A percentile compares a stretch with the other conserved stretches of the same genome.
phyloP scores from a whole-genome alignment of 2,113 vertebrate genomes.

The Datnioides undecimradiatus region DNA sequence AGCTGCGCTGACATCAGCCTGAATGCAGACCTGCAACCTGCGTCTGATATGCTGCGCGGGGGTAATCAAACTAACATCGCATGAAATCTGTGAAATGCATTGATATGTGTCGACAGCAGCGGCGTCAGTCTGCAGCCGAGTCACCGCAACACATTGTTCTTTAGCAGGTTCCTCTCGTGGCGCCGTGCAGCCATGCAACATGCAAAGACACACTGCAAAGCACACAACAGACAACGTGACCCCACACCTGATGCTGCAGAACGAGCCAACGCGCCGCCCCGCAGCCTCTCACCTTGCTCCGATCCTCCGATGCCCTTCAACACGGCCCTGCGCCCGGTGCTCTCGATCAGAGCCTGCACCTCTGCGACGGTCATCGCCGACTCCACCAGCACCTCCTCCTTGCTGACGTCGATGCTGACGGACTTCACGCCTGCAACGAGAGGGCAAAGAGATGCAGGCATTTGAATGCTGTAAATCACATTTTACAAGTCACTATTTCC shows the following conservation, averaged over 20 bases:
- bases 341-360: conserved; percentile 88
- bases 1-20: background rate
- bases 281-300: conserved; percentile 72
- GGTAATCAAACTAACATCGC: background rate
- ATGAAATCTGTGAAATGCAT: too few relatives aligned
- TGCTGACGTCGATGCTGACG: conserved; percentile 82
- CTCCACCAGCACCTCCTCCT: conserved; percentile 89
- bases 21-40: background rate
- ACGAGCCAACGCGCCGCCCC: too few relatives aligned
- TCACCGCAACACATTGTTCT: background rate
- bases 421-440: conserved; percentile 85
- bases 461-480: too few relatives aligned
- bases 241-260: too few relatives aligned
- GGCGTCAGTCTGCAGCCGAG: background rate
- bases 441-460: too few relatives aligned
- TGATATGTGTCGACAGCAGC: background rate
- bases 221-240: too few relatives aligned
- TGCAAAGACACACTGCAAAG: background rate
- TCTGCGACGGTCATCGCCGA: conserved; percentile 82
- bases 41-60: background rate
- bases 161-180: background rate
- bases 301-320: conserved; percentile 89
- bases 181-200: background rate
- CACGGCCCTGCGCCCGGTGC: conserved; percentile 86
- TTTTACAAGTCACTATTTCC: too few relatives aligned